phyloP scores from a whole-genome alignment of 2,888 invertebrate species.

The Plebejus melissa region DNA sequence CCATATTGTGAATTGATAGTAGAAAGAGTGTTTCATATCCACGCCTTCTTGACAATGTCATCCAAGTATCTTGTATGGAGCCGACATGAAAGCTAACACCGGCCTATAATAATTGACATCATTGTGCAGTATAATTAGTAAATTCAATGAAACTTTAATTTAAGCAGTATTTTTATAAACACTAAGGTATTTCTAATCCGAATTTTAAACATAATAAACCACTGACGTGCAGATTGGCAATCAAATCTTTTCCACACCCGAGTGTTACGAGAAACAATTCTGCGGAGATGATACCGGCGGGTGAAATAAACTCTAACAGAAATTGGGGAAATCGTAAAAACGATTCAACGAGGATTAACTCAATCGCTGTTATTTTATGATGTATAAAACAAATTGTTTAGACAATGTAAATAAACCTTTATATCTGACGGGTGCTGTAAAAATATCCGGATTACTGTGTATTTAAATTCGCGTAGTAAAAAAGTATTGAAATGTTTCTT shows the following conservation, averaged over 20 bases:
- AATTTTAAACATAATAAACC: slow-evolving; percentile 27
- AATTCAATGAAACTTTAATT: too few relatives aligned
- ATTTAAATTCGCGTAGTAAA: background rate
- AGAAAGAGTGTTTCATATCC: too few relatives aligned
- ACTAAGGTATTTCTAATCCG: background rate
- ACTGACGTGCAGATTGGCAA: slow-evolving; percentile 40
- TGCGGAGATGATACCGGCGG: slow-evolving; percentile 68
- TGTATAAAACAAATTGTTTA: slow-evolving; percentile 33
- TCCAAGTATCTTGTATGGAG: too few relatives aligned
- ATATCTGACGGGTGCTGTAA: background rate
- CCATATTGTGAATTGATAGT: too few relatives aligned
- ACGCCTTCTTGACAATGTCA: too few relatives aligned
- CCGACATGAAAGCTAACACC: too few relatives aligned
- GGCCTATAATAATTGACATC: too few relatives aligned
- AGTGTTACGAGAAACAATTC: slow-evolving; percentile 69
- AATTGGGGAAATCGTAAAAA: slow-evolving; percentile 66
- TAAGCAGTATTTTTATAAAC: background rate
- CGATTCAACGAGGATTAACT: slow-evolving; percentile 72
- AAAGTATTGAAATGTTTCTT: background rate
- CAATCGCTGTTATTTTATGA: slow-evolving; percentile 47
- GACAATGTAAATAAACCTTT: slow-evolving; percentile 26
- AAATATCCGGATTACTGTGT: background rate
- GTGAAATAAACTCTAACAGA: slow-evolving; percentile 71
- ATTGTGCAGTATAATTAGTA: too few relatives aligned
- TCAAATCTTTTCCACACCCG: slow-evolving; percentile 52